phyloP scores from a whole-genome alignment of 2,797 vertebrate genomes.

The Oreochromis grahami region DNA sequence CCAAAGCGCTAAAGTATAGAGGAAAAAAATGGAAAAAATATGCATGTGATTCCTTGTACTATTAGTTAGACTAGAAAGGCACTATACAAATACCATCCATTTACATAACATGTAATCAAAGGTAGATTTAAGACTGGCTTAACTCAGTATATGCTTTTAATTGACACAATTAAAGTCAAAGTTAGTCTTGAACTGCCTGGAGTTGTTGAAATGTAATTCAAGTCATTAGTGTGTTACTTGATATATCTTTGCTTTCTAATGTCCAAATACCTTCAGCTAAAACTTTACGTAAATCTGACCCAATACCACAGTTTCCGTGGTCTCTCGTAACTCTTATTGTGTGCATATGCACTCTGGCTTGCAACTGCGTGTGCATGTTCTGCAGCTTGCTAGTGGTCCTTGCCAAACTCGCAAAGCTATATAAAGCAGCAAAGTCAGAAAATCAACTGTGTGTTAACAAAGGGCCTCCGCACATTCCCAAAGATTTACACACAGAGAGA shows the following conservation, averaged over 20 bases:
- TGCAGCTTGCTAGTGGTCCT: neutral
- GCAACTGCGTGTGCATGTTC: neutral
- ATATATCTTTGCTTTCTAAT: neutral
- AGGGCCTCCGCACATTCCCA: constrained; percentile 28
- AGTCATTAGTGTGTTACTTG: neutral
- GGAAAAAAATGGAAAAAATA: neutral
- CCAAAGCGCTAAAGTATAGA: neutral
- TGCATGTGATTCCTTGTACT: neutral
- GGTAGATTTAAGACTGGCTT: constrained; percentile 1
- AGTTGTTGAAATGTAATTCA: neutral
- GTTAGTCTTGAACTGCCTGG: constrained; percentile 4
- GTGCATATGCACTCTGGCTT: neutral
- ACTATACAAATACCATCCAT: no score
- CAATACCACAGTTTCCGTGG: neutral
- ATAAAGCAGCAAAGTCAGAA: constrained; percentile 63
- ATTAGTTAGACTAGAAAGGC: neutral
- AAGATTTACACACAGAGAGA: constrained; percentile 57
- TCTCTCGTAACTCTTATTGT: neutral
- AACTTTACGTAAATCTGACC: neutral
- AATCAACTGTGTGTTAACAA: constrained; percentile 53
- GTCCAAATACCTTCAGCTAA: neutral
- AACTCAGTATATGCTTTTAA: neutral
- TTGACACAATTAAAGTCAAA: constrained; percentile 5
- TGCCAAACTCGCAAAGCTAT: constrained; percentile 18
- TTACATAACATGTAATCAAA: constrained; percentile 20